Evolutionary conservation across 2,797 vertebrate genomes (phyloP).

Genomic region (Neosilurus hyrtlii): DNA sequence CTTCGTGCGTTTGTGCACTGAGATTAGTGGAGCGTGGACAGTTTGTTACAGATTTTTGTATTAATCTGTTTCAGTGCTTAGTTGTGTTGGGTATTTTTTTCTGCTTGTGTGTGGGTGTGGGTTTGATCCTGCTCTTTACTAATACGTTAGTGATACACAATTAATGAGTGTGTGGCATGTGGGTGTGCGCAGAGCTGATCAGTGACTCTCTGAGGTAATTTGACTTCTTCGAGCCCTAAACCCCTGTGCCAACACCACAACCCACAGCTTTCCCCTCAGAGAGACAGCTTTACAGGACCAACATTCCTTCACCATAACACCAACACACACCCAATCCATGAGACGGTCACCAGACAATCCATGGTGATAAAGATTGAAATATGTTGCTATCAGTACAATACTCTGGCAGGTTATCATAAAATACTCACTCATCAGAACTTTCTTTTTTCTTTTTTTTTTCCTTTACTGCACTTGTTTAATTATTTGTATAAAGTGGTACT

Average conservation of each 20-base stretch:
- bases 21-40: slow-evolving; percentile 46
- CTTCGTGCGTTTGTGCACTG: slow-evolving; percentile 30
- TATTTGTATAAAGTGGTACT: not conserved
- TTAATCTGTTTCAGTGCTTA: slow-evolving; percentile 69
- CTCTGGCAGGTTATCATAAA: not conserved
- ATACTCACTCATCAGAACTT: not conserved
- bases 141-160: slow-evolving; percentile 51
- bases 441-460: not conserved
- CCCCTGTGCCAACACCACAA: slow-evolving; percentile 78
- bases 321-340: not conserved
- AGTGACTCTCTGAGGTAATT: slow-evolving; percentile 87
- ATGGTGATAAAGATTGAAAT: not conserved
- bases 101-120: not conserved
- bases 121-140: slow-evolving; percentile 76
- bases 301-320: slow-evolving; percentile 43
- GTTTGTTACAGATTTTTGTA: slow-evolving; percentile 50
- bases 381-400: not conserved
- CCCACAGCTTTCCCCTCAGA: slow-evolving; percentile 61
- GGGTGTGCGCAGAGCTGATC: slow-evolving; percentile 74
- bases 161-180: slow-evolving; percentile 74
- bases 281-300: slow-evolving; percentile 31
- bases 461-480: not conserved
- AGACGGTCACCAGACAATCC: not conserved
- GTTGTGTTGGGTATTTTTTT: slow-evolving; percentile 28
- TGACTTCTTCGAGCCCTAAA: slow-evolving; percentile 85